Evolutionary conservation across 1,140 invertebrate species (phyloP), one percentile per base, ranked within the genome.

Genomic region (Hylaeus anthracinus): DNA sequence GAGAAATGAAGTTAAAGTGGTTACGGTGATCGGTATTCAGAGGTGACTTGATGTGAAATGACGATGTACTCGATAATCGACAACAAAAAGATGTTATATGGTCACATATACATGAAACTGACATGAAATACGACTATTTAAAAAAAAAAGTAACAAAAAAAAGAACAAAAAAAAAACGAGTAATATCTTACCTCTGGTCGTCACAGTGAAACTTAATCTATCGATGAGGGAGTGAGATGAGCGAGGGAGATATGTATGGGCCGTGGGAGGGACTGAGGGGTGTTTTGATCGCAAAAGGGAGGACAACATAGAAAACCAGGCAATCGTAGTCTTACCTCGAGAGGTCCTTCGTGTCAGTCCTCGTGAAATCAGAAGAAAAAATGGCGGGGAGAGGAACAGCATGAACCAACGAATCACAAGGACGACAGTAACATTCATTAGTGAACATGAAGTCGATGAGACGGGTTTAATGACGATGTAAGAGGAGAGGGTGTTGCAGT

Each of bases 381-480:
- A 60, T 37, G 37, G 37, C 0, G 43, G 43, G 9, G 8, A 15
- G 12, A 56, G 37, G 55, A 51, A 56, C 26, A 5, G 51, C 51
- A 26, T 78, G 79, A 61, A 79, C 71, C 75, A 74, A 82, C 51
- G 79, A 85, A 56, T 86, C 79, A 63, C 41, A 73, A 70, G 79
- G 81, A 77, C 55, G 70, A 86, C 69, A 81, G 63, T 74, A 80
- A 86, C 84, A 72, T 66, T 85, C 83, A 72, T 86, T 85, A 85
- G 84, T 74, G 83, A 85, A 85, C 60, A 85, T 86, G 84, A 82
- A 67, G 56, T 72, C 76, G 85, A 88, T 79, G 76, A 82, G 60
- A 26, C 26, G 83, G 66, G 82, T 41, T 72, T 73, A 74, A 74
- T 86, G 83, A 67, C 78, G 72, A 80, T 80, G 78, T 67, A 41